These are phyloP conservation scores for Vulpes vulpes DNA, from an alignment of 2,113 vertebrate genomes.

Conservation along the genomic window DNA sequence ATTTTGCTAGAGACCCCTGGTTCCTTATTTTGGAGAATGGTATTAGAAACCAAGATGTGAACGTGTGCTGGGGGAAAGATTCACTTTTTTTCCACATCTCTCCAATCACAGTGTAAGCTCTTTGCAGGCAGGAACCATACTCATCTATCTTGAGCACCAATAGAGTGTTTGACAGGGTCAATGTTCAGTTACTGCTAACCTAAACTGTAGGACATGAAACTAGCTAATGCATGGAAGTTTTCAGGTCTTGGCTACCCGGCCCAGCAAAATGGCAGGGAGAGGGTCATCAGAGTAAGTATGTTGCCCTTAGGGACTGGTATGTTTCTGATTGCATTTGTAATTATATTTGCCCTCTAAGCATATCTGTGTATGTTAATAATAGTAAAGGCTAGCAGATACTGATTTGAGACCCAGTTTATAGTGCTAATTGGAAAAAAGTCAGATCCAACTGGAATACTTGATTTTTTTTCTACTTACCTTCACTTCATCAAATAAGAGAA, in stretches of 20 bases:
- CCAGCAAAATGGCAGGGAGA: slow-evolving; percentile 79
- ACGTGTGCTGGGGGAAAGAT: not conserved
- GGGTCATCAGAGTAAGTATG: slow-evolving; percentile 74
- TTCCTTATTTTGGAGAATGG: slow-evolving; percentile 39
- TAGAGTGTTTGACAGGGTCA: not conserved
- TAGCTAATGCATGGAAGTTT: slow-evolving; percentile 54
- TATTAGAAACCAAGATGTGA: slow-evolving; percentile 37
- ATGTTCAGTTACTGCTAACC: slow-evolving; percentile 12
- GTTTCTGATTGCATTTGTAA: slow-evolving; percentile 77
- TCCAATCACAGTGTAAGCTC: not conserved
- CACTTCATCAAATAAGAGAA: slow-evolving; percentile 69
- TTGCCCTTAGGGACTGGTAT: slow-evolving; percentile 70
- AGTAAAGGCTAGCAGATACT: slow-evolving; percentile 75
- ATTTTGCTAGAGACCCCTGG: not conserved
- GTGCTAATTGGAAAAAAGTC: slow-evolving; percentile 67
- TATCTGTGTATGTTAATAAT: slow-evolving; percentile 84
- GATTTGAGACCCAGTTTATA: slow-evolving; percentile 33
- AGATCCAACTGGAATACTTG: slow-evolving; percentile 49
- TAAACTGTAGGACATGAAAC: slow-evolving; percentile 11
- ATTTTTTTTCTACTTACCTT: slow-evolving; percentile 76
- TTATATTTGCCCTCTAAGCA: slow-evolving; percentile 68
- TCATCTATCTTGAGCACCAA: slow-evolving; percentile 3
- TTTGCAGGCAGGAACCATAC: not conserved
- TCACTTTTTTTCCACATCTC: not conserved
- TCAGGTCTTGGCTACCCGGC: slow-evolving; percentile 74